These are phyloP conservation scores for Dione vanillae DNA, from an alignment of 2,888 invertebrate species.

Conservation along the genomic window DNA sequence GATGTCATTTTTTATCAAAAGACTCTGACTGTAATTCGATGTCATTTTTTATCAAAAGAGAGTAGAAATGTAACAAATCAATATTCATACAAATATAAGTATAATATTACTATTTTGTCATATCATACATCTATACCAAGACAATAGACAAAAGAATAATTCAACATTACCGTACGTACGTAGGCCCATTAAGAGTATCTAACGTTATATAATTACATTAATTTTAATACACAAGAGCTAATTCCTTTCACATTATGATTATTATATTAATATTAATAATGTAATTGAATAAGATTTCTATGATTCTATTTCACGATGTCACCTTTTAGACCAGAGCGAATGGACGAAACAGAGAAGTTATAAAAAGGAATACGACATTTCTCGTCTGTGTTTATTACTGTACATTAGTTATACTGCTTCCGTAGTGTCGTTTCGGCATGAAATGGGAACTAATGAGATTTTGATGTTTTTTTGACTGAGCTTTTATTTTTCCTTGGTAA, in stretches of 20 bases:
- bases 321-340: conserved; percentile 80
- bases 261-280: conserved; percentile 6
- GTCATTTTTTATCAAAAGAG: too few species aligned
- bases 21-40: too few species aligned
- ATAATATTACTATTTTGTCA: too few species aligned
- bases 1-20: too few species aligned
- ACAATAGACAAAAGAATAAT: not conserved
- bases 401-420: conserved; percentile 84
- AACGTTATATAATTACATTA: not conserved
- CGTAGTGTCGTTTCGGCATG: conserved; percentile 83
- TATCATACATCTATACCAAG: too few species aligned
- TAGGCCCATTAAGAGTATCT: not conserved
- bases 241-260: not conserved
- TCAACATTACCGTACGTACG: not conserved
- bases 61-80: not conserved
- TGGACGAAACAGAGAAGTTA: conserved; percentile 76
- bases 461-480: conserved; percentile 85
- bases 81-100: too few species aligned
- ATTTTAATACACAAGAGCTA: conserved; percentile 3
- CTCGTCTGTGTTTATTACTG: conserved; percentile 81
- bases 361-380: conserved; percentile 83
- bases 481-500: conserved; percentile 76
- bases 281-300: conserved; percentile 46
- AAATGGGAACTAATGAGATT: conserved; percentile 84
- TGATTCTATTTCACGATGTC: conserved; percentile 59